Conservation (phyloP, 1,140 invertebrate genomes). For the Plectus sambesii region DNA sequence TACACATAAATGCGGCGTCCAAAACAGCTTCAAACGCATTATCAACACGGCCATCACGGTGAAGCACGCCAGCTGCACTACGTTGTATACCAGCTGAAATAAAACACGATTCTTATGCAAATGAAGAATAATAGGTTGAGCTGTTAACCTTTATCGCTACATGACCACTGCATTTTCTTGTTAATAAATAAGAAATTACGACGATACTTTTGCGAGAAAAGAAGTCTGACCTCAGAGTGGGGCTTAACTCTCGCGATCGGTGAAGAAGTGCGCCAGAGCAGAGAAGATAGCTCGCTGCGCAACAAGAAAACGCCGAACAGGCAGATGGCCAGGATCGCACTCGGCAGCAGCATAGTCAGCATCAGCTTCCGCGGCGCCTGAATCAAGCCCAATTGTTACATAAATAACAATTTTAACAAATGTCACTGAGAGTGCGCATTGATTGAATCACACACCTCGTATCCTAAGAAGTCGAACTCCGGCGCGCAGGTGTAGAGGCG, state of each 20-base stretch:
- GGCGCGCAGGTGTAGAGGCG: conserved; percentile 68
- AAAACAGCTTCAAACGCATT: conserved; percentile 71
- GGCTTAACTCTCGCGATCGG: too few relatives aligned
- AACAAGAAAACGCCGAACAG: conserved; percentile 27
- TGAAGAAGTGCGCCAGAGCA: conserved; percentile 2
- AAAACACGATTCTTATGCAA: conserved; percentile 8
- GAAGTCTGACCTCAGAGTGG: too few relatives aligned
- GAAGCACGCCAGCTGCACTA: conserved; percentile 59
- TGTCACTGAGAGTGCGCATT: conserved; percentile 7
- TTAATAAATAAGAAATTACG: too few relatives aligned
- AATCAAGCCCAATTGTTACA: conserved; percentile 10
- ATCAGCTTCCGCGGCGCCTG: conserved; percentile 48
- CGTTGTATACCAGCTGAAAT: conserved; percentile 57
- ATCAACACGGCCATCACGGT: conserved; percentile 63
- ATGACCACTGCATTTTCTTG: too few relatives aligned
- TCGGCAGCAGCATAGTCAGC: conserved; percentile 54
- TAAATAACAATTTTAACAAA: too few relatives aligned
- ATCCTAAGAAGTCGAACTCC: conserved; percentile 67
- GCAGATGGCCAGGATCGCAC: conserved; percentile 49
- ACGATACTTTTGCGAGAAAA: too few relatives aligned
- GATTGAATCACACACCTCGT: conserved; percentile 47
- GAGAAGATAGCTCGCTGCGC: conserved; percentile 4
- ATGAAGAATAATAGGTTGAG: conserved; percentile 8
- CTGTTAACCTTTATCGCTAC: too few relatives aligned
- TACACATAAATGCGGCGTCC: conserved; percentile 67